These are phyloP conservation scores for Rhodophaea formosa DNA, from an alignment of 2,888 invertebrate genomes.

Conservation along the genomic window DNA sequence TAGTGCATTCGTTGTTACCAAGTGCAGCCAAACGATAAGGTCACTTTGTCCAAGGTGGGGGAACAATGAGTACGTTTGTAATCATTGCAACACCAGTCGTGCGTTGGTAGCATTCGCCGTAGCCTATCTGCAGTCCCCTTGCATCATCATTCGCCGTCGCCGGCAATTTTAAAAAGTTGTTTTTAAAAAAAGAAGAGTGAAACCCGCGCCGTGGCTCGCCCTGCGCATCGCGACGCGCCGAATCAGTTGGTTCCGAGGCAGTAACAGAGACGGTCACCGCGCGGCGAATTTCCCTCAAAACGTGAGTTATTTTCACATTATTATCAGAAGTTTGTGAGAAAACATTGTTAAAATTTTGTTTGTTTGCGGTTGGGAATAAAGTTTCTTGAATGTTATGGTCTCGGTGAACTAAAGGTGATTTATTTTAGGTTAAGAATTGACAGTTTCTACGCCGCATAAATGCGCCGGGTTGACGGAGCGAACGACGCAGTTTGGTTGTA, in stretches of 20 bases:
- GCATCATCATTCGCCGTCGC: conserved; percentile 32
- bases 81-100: conserved; percentile 48
- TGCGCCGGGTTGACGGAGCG: conserved; percentile 46
- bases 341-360: conserved; percentile 33
- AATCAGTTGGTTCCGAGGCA: conserved; percentile 62
- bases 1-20: conserved; percentile 56
- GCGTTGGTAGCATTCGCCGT: conserved; percentile 21
- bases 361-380: conserved; percentile 29
- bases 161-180: conserved; percentile 46
- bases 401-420: conserved; percentile 30
- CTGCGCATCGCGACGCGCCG: conserved; percentile 44
- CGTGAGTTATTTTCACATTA: conserved; percentile 51
- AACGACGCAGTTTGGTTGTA: conserved; percentile 68
- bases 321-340: conserved; percentile 45
- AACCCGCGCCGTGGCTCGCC: conserved; percentile 49
- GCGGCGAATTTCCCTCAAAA: conserved; percentile 36
- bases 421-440: conserved; percentile 60
- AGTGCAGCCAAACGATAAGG: conserved; percentile 74
- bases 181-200: conserved; percentile 52
- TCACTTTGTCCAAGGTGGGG: conserved; percentile 66
- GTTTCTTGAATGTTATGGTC: conserved; percentile 24
- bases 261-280: conserved; percentile 54
- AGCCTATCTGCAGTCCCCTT: conserved; percentile 29
- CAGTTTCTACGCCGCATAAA: conserved; percentile 70
- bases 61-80: conserved; percentile 50